Percentiles rank a stretch among this genome's conserved stretches.
These are phyloP conservation scores for Donacobius atricapilla DNA, from an alignment of 2,113 vertebrate genomes.

Conservation along the genomic window DNA sequence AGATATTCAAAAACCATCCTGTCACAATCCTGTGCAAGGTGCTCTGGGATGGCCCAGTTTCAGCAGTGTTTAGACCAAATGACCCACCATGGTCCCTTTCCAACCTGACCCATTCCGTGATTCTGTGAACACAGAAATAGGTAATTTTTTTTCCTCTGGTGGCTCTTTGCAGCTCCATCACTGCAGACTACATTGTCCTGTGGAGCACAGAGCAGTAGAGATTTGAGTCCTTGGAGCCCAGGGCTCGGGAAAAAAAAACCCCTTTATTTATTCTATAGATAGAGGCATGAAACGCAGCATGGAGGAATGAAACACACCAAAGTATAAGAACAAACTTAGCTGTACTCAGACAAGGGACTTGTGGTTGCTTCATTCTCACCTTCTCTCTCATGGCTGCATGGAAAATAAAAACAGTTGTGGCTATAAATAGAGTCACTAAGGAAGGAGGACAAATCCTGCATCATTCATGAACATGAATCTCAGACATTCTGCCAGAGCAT, in stretches of 20 bases:
- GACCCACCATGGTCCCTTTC: background rate
- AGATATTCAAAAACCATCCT: rapidly evolving
- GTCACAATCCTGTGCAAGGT: background rate
- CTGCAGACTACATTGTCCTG: background rate
- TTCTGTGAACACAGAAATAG: background rate
- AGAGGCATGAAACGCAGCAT: background rate
- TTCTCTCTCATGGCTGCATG: background rate
- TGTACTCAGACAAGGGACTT: background rate
- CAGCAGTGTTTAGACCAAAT: background rate
- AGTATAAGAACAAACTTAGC: background rate
- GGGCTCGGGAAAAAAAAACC: background rate
- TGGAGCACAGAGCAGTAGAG: background rate
- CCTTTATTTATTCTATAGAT: background rate
- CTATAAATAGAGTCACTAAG: slow-evolving; percentile 38
- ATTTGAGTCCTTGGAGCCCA: background rate
- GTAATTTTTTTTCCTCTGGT: background rate
- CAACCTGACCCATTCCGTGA: background rate
- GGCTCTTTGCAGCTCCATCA: background rate
- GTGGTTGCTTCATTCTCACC: background rate
- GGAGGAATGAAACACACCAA: background rate
- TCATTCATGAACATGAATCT: slow-evolving; percentile 53
- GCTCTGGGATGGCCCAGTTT: background rate
- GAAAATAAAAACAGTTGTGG: slow-evolving; percentile 2
- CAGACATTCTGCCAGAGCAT: slow-evolving; percentile 52
- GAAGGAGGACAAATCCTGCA: slow-evolving; percentile 48